Evolutionary conservation across 2,888 invertebrate species (phyloP).

Genomic region (Teinopalpus imperialis): DNA sequence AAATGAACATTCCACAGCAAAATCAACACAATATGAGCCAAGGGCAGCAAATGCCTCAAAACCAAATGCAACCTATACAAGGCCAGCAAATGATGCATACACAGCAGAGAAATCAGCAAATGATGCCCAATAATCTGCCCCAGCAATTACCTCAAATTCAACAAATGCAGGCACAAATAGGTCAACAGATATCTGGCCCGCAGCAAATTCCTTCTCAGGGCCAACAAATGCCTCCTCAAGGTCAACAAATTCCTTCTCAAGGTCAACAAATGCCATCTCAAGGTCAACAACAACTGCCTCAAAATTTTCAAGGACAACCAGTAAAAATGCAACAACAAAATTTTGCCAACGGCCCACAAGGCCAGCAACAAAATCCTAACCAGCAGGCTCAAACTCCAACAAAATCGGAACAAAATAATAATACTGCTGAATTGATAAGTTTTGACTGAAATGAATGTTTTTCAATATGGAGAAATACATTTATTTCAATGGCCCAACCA

Average conservation of each 20-base stretch:
- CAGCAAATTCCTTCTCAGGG: slow-evolving; percentile 40
- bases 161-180: slow-evolving; percentile 31
- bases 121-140: slow-evolving; percentile 11
- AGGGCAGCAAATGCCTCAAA: slow-evolving; percentile 48
- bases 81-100: slow-evolving; percentile 28
- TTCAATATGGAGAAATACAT: slow-evolving; percentile 40
- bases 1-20: slow-evolving; percentile 45
- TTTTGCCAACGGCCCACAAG: slow-evolving; percentile 38
- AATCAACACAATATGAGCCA: slow-evolving; percentile 47
- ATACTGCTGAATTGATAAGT: slow-evolving; percentile 90
- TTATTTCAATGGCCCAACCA: slow-evolving; percentile 30
- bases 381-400: slow-evolving; percentile 51
- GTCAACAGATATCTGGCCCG: slow-evolving; percentile 30
- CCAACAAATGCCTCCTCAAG: slow-evolving; percentile 39
- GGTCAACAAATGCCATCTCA: slow-evolving; percentile 35
- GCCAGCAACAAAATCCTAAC: slow-evolving; percentile 36
- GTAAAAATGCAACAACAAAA: slow-evolving; percentile 38
- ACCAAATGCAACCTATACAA: slow-evolving; percentile 38
- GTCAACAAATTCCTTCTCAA: slow-evolving; percentile 31
- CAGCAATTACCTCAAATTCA: slow-evolving; percentile 24
- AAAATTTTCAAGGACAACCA: slow-evolving; percentile 31
- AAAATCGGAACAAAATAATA: slow-evolving; percentile 70
- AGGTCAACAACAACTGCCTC: slow-evolving; percentile 27
- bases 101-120: slow-evolving; percentile 23
- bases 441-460: slow-evolving; percentile 84